These are phyloP conservation scores for Halictus ligatus DNA, from an alignment of 2,888 invertebrate genomes.

Conservation along the genomic window DNA sequence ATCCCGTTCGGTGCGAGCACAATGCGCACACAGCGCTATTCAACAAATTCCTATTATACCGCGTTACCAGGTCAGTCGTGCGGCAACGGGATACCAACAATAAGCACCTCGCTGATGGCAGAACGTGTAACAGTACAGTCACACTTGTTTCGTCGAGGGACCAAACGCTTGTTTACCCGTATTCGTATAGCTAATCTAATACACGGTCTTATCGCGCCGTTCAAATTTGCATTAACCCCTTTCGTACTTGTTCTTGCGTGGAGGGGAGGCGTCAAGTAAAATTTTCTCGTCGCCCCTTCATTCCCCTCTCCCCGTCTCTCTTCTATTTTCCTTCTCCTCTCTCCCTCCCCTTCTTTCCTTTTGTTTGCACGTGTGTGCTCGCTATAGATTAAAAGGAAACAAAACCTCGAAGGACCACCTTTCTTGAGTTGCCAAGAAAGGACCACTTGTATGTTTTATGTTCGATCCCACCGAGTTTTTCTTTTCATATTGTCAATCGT, in stretches of 20 bases:
- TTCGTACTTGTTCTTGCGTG: not conserved
- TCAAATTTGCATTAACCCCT: slow-evolving; percentile 50
- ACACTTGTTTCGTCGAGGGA: slow-evolving; percentile 43
- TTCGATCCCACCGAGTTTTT: too few species aligned
- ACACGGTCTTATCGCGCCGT: slow-evolving; percentile 45
- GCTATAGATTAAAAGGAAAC: too few species aligned
- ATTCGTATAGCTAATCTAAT: slow-evolving; percentile 61
- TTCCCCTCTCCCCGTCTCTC: not conserved
- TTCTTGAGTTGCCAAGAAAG: too few species aligned
- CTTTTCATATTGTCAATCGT: too few species aligned
- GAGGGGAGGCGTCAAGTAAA: not conserved
- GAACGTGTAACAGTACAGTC: slow-evolving; percentile 50
- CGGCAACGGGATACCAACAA: slow-evolving; percentile 54
- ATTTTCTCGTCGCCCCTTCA: not conserved
- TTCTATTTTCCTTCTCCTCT: not conserved
- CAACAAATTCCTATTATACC: slow-evolving; percentile 58
- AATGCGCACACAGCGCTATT: slow-evolving; percentile 19
- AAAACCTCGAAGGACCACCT: too few species aligned
- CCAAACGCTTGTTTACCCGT: slow-evolving; percentile 61
- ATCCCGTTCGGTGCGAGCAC: not conserved
- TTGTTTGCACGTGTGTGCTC: too few species aligned
- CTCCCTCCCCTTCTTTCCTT: not conserved
- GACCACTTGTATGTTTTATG: too few species aligned
- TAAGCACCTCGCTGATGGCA: slow-evolving; percentile 66
- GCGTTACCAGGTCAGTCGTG: slow-evolving; percentile 41